These are phyloP conservation scores for Oncorhynchus nerka DNA, from an alignment of 2,113 vertebrate species.

Conservation along the genomic window DNA sequence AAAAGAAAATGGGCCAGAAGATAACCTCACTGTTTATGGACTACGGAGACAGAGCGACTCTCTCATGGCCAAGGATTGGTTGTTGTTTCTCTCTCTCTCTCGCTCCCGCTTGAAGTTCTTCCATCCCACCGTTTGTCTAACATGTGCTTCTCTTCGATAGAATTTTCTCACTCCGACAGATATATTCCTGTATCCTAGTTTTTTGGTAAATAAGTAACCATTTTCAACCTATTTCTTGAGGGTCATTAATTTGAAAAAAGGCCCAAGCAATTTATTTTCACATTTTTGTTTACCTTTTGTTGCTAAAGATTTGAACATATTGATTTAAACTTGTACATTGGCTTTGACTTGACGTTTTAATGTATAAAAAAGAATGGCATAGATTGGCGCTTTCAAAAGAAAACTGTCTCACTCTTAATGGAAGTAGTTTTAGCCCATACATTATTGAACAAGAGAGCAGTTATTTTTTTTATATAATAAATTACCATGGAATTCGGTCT, in stretches of 20 bases:
- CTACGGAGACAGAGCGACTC: too few relatives aligned
- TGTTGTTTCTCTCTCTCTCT: background rate
- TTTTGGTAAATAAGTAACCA: background rate
- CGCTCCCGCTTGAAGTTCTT: background rate
- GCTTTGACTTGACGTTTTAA: too few relatives aligned
- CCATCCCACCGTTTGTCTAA: too few relatives aligned
- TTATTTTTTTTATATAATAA: background rate
- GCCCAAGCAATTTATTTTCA: too few relatives aligned
- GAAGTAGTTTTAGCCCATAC: background rate
- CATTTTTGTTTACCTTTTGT: too few relatives aligned
- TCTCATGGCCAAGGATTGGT: background rate
- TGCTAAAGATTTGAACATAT: too few relatives aligned
- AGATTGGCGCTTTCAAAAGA: too few relatives aligned
- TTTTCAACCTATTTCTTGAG: background rate
- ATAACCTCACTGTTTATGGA: constrained; percentile 8
- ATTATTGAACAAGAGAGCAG: background rate
- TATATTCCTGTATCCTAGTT: background rate
- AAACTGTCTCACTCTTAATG: too few relatives aligned
- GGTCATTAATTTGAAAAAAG: background rate
- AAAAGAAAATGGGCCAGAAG: background rate
- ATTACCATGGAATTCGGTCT: background rate
- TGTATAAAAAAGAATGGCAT: too few relatives aligned
- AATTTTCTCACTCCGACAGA: background rate
- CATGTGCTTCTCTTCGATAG: background rate
- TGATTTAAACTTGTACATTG: too few relatives aligned